Percentiles rank a stretch among this genome's conserved stretches.
These are phyloP conservation scores for Lutraria lutraria DNA, from an alignment of 2,888 invertebrate genomes.

Conservation along the genomic window DNA sequence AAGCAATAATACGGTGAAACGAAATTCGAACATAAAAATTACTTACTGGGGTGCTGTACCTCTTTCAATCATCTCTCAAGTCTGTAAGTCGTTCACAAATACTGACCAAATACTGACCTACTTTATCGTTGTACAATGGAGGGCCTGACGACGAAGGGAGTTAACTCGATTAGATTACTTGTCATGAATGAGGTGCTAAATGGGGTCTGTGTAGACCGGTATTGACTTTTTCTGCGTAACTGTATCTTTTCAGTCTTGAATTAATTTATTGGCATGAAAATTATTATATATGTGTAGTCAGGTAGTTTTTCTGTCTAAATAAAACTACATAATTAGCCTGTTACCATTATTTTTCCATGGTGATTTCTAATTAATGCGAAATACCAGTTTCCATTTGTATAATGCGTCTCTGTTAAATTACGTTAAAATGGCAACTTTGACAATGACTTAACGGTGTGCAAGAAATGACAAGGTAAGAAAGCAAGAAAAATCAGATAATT, in stretches of 20 bases:
- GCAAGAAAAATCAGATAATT: neutral
- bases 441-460: too few species aligned
- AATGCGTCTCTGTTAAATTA: neutral
- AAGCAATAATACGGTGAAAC: neutral
- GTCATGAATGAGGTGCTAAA: neutral
- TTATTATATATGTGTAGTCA: too few species aligned
- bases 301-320: too few species aligned
- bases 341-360: too few species aligned
- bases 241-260: too few species aligned
- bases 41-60: neutral
- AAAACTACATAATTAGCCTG: too few species aligned
- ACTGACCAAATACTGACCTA: constrained; percentile 50
- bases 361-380: too few species aligned
- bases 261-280: too few species aligned
- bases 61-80: neutral
- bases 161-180: constrained; percentile 17
- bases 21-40: neutral
- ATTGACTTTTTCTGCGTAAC: too few species aligned
- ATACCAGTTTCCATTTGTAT: too few species aligned
- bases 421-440: neutral
- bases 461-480: neutral
- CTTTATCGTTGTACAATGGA: constrained; percentile 52
- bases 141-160: constrained; percentile 63
- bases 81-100: neutral
- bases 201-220: too few species aligned